A percentile compares a stretch with the other conserved stretches of the same genome.
Conservation (phyloP, 2,113 vertebrate genomes). For the Anas platyrhynchos region DNA sequence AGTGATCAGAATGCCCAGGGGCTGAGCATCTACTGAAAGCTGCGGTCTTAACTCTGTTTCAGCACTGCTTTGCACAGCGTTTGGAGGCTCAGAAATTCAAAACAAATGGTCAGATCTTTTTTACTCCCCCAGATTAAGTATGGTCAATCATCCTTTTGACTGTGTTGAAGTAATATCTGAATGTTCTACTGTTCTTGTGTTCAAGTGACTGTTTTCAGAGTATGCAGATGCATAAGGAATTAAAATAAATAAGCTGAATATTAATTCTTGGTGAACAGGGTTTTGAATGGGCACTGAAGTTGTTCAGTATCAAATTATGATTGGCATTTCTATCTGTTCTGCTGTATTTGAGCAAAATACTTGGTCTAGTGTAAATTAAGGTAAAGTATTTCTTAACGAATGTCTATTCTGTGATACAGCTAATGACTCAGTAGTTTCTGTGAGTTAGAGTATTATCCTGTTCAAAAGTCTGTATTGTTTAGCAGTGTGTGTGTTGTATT, state of each 20-base stretch:
- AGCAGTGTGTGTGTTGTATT: neutral
- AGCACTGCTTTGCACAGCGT: neutral
- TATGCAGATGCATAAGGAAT: neutral
- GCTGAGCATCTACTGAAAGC: neutral
- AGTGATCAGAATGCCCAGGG: neutral
- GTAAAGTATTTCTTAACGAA: neutral
- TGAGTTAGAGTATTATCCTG: neutral
- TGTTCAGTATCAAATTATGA: neutral
- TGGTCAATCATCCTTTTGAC: neutral
- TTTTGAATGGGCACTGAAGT: neutral
- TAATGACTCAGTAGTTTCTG: neutral
- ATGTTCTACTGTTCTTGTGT: neutral
- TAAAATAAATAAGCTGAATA: neutral
- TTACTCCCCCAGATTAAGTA: neutral
- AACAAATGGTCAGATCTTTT: neutral
- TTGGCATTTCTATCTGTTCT: neutral
- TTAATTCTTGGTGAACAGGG: neutral
- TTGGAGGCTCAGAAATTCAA: neutral
- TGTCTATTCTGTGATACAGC: neutral
- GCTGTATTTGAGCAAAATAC: neutral
- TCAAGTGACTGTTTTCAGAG: neutral
- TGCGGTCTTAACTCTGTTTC: accelerated
- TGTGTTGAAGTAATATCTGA: neutral
- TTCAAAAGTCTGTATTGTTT: neutral
- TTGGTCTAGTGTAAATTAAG: neutral